These are phyloP conservation scores for Venustaconcha ellipsiformis DNA, from an alignment of 1,140 invertebrate species.

Conservation along the genomic window DNA sequence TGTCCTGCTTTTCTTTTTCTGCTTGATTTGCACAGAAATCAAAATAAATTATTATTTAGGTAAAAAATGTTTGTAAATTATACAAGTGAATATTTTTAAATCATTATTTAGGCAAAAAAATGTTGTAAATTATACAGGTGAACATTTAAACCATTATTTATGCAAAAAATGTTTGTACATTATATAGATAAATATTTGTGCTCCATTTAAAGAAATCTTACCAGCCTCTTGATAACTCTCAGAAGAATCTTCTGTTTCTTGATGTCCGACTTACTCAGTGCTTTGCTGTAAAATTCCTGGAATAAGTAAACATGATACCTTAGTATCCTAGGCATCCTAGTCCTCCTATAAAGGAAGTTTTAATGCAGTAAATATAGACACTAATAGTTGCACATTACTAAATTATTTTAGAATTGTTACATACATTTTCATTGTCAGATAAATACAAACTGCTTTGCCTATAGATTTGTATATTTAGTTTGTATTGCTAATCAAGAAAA, in stretches of 20 bases:
- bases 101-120: background rate
- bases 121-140: background rate
- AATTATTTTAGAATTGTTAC: too few species aligned
- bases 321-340: background rate
- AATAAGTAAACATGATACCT: conserved; percentile 3
- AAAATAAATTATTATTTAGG: too few species aligned
- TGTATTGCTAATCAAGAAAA: too few species aligned
- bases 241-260: conserved; percentile 69
- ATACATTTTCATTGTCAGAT: too few species aligned
- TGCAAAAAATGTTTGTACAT: background rate
- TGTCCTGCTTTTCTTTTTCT: too few species aligned
- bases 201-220: conserved; percentile 33
- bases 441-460: too few species aligned
- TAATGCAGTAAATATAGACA: background rate
- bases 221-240: conserved; percentile 67
- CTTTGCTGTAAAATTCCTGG: conserved; percentile 64
- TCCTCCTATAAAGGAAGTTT: background rate
- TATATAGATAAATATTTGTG: background rate
- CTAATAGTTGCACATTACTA: background rate
- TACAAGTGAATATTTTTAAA: background rate
- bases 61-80: too few species aligned
- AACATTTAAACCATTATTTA: background rate
- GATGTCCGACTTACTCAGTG: conserved; percentile 58
- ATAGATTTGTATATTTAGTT: too few species aligned
- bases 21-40: too few species aligned